Evolutionary conservation across 2,888 invertebrate genomes (phyloP).

Genomic region (Clivina fossor): DNA sequence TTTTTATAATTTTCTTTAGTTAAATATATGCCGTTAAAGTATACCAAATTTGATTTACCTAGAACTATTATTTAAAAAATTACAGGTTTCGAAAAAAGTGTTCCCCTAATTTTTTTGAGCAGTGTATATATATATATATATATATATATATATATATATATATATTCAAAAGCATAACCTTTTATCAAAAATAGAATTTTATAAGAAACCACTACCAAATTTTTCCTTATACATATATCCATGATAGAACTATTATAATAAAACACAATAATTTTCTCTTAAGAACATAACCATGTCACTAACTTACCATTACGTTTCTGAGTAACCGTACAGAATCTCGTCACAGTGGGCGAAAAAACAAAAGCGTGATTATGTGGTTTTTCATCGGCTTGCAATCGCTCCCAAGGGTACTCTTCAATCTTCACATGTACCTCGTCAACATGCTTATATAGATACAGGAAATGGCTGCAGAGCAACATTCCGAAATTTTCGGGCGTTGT

Average conservation of each 20-base stretch:
- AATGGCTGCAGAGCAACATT: constrained; percentile 71
- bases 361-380: constrained; percentile 75
- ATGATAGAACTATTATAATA: too few species aligned
- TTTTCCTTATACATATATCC: too few species aligned
- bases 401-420: constrained; percentile 77
- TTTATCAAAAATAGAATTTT: too few species aligned
- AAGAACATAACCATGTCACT: constrained; percentile 4
- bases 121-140: too few species aligned
- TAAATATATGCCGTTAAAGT: too few species aligned
- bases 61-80: too few species aligned
- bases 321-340: constrained; percentile 69
- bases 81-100: too few species aligned
- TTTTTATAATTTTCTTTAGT: too few species aligned
- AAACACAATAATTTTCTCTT: neutral
- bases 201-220: too few species aligned
- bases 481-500: constrained; percentile 78
- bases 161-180: too few species aligned
- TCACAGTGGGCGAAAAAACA: constrained; percentile 67
- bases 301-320: constrained; percentile 67
- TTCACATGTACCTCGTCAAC: constrained; percentile 69
- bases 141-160: constrained; percentile 11
- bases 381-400: constrained; percentile 61
- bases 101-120: too few species aligned
- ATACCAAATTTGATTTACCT: too few species aligned
- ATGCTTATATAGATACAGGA: constrained; percentile 74